Evolutionary conservation across 2,113 vertebrate genomes (phyloP).

Genomic region (Cyprinodon variegatus): DNA sequence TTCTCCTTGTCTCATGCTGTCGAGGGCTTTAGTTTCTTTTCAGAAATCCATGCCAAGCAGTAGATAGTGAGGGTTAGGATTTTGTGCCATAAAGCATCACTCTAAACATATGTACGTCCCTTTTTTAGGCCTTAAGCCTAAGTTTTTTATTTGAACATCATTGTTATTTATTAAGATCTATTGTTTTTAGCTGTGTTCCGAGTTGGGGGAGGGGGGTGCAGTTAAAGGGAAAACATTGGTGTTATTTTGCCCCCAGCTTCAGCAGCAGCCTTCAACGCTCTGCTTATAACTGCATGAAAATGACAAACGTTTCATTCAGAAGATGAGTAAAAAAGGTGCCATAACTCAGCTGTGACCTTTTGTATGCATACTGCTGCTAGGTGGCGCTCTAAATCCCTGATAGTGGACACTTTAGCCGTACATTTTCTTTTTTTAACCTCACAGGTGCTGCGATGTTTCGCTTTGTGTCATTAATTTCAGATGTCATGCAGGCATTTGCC

Average conservation of each 20-base stretch:
- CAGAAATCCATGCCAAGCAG: constrained; percentile 73
- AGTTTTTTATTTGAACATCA: constrained; percentile 2
- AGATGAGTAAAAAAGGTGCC: constrained; percentile 40
- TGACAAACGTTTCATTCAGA: background rate
- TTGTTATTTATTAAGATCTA: constrained; percentile 38
- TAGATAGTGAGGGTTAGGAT: constrained; percentile 69
- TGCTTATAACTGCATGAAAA: constrained; percentile 6
- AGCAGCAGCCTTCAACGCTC: background rate
- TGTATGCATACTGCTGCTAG: background rate
- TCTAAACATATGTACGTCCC: constrained; percentile 32
- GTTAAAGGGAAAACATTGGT: constrained; percentile 29
- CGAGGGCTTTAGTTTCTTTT: constrained; percentile 55
- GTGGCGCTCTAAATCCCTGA: background rate
- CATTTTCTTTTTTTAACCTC: background rate
- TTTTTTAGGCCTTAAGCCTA: constrained; percentile 61
- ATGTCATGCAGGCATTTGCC: background rate
- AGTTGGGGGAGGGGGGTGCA: constrained; percentile 14
- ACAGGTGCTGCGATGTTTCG: constrained; percentile 66
- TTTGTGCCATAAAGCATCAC: constrained; percentile 79
- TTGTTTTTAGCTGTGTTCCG: background rate
- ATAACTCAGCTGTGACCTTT: constrained; percentile 28
- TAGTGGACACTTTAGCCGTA: background rate
- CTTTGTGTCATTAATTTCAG: constrained; percentile 39
- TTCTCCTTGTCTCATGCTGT: constrained; percentile 30
- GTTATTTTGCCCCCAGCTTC: background rate